Evolutionary conservation across 1,140 invertebrate species (phyloP).

Genomic region (Dinoponera quadriceps): DNA sequence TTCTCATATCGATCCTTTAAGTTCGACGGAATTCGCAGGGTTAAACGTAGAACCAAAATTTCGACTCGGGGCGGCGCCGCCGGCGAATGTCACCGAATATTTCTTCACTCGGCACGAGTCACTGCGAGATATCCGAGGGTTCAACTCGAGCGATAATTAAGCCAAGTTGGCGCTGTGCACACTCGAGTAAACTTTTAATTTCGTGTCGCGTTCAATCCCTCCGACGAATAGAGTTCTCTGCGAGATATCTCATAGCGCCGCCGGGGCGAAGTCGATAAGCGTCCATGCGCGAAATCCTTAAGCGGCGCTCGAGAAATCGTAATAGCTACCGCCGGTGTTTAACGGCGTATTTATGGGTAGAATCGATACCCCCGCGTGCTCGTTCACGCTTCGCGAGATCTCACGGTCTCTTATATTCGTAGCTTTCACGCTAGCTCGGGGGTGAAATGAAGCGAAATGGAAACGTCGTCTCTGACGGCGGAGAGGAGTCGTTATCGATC

Average conservation of each 20-base stretch:
- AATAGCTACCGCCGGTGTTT: conserved; percentile 64
- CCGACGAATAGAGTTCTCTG: conserved; percentile 31
- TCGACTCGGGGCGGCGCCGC: too few species aligned
- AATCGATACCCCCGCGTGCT: conserved; percentile 58
- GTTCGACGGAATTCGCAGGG: too few species aligned
- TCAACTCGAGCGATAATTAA: conserved; percentile 42
- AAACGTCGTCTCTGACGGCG: conserved; percentile 6
- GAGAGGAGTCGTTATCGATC: conserved; percentile 45
- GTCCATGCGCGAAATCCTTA: conserved; percentile 66
- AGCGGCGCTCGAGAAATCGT: conserved; percentile 63
- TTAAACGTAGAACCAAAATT: too few species aligned
- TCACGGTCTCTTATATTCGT: conserved; percentile 47
- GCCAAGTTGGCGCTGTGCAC: conserved; percentile 19
- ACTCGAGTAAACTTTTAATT: conserved; percentile 48
- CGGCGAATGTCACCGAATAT: not conserved
- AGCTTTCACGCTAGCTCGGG: conserved; percentile 34
- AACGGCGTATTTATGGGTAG: conserved; percentile 70
- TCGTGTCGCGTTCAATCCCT: conserved; percentile 8
- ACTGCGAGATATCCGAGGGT: not conserved
- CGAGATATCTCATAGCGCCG: conserved; percentile 35
- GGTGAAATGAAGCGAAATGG: conserved; percentile 11
- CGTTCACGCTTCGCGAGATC: conserved; percentile 70
- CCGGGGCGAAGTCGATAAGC: conserved; percentile 37
- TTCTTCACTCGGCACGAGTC: conserved; percentile 5
- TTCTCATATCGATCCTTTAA: too few species aligned